These are phyloP conservation scores for Cecidostiba fungosa DNA, from an alignment of 2,888 invertebrate species.

Conservation along the genomic window DNA sequence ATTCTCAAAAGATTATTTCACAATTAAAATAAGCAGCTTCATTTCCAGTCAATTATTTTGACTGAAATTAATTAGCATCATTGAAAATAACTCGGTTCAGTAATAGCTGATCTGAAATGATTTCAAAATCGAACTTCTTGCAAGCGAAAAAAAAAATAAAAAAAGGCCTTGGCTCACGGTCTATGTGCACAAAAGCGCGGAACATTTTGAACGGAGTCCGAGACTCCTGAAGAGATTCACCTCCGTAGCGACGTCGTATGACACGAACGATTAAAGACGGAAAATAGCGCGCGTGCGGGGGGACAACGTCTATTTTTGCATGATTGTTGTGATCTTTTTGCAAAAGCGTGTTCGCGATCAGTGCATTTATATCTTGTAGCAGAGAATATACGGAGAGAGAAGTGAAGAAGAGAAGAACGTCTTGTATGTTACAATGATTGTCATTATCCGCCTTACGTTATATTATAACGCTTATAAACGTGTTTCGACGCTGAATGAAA, in stretches of 20 bases:
- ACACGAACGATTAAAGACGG: neutral
- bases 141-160: neutral
- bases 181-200: conserved; percentile 27
- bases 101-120: neutral
- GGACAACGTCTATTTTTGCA: conserved; percentile 81
- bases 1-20: neutral
- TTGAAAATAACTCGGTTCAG: neutral
- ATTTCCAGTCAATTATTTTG: neutral
- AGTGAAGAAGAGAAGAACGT: conserved; percentile 52
- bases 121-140: neutral
- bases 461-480: conserved; percentile 68
- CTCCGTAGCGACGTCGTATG: neutral
- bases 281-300: conserved; percentile 13
- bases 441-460: conserved; percentile 73
- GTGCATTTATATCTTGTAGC: conserved; percentile 56
- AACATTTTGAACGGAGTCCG: neutral
- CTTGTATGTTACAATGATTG: conserved; percentile 72
- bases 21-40: neutral
- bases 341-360: conserved; percentile 69
- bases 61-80: neutral
- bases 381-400: conserved; percentile 32
- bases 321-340: conserved; percentile 81
- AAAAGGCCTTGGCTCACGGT: conserved; percentile 45
- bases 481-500: conserved; percentile 70
- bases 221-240: conserved; percentile 9